Evolutionary conservation across 2,797 vertebrate genomes (phyloP), one percentile per base, ranked within the genome.

Genomic region (Adelosebastes latens): DNA sequence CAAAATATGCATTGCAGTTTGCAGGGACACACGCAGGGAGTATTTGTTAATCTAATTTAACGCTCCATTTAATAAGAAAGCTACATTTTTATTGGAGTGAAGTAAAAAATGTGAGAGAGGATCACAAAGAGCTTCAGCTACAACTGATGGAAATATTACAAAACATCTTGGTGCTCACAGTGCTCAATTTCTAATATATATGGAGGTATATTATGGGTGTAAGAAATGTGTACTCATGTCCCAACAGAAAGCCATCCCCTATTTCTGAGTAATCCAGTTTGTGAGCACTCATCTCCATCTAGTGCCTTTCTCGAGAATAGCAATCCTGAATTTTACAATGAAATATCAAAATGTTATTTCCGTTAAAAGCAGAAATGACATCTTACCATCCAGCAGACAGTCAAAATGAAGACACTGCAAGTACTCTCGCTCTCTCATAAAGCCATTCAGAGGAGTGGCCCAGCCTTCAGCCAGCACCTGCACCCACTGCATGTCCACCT

Each of bases 401-500:
- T 99, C 97, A 66, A 99, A 99, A 88, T 99, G 99, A 90, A 99
- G 98, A 95, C 98, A 98, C 93, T 99, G 99, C 46, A 99, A 90
- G 90, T 96, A 99, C 89, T 99, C 98, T 73, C 98, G 95, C 90
- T 99, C 98, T 82, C 98, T 96, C 99, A 99, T 99, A 80, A 99
- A 99, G 90, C 99, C 98, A 9, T 97, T 99, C 67, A 99, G 92
- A 5, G 99, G 99, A 8, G 99, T 99, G 34, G 98, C 98, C 99
- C 99, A 99, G 20, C 99, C 99, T 94, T 99, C 99, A 5, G 98
- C 98, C 89, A 99, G 94, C 67, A 99, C 98, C 93, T 99, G 99
- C 39, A 99, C 98, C 99, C 99, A 99, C 74, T 99, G 98, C 97
- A 99, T 97, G 91, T 99, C 99, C 93, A 99, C 97, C 99, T 99